A percentile compares a stretch with the other conserved stretches of the same genome.
Conservation (phyloP, 2,888 invertebrate species). For the Hecatera dysodea region DNA sequence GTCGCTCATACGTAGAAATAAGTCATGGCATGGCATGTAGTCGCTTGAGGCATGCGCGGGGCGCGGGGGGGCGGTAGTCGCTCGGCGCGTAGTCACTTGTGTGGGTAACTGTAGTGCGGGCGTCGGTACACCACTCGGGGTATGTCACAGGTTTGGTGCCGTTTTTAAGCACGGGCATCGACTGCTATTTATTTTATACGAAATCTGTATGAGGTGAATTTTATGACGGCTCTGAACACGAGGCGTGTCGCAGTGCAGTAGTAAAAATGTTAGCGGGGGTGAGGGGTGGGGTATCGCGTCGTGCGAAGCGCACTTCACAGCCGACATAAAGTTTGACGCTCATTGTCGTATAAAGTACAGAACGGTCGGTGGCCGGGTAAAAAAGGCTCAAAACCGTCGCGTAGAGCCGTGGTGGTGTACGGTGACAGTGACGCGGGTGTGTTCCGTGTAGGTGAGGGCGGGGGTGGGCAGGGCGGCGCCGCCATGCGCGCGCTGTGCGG, state of each 20-base stretch:
- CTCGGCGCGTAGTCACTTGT: constrained; percentile 4
- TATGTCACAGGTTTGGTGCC: neutral
- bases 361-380: neutral
- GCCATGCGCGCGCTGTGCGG: constrained; percentile 70
- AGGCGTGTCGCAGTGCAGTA: too few relatives aligned
- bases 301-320: neutral
- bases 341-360: too few relatives aligned
- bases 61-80: constrained; percentile 19
- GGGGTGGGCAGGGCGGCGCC: constrained; percentile 66
- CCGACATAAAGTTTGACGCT: neutral
- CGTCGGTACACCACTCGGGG: neutral
- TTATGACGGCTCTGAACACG: neutral
- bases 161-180: constrained; percentile 1
- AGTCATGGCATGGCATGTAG: constrained; percentile 28
- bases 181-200: neutral
- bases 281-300: neutral
- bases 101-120: neutral
- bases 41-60: constrained; percentile 27
- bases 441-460: constrained; percentile 48
- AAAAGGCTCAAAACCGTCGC: neutral
- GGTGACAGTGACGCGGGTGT: constrained; percentile 37
- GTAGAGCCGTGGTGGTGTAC: constrained; percentile 6
- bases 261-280: too few relatives aligned
- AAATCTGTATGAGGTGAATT: neutral
- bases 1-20: constrained; percentile 18